These are phyloP conservation scores for Urechis unicinctus DNA, from an alignment of 2,888 invertebrate genomes.

Conservation along the genomic window DNA sequence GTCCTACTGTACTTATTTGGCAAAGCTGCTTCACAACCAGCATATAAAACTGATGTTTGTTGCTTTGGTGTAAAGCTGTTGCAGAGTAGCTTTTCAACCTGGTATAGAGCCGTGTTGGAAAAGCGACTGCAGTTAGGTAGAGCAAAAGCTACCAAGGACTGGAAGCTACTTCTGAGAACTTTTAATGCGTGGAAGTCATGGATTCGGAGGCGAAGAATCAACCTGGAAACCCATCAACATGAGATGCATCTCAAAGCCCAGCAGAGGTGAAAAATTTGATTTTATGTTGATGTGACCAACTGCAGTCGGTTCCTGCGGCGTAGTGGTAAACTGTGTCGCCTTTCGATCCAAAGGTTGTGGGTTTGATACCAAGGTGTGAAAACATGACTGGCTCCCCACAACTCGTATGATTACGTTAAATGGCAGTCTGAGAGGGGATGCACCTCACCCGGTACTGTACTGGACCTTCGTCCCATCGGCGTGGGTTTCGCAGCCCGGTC, in stretches of 20 bases:
- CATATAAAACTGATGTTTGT: no score
- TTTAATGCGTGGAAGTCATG: constrained; percentile 43
- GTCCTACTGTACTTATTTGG: background rate
- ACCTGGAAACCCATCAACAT: constrained; percentile 30
- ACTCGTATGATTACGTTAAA: no score
- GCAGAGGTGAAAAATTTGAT: constrained; percentile 34
- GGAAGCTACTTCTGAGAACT: constrained; percentile 37
- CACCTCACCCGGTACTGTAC: no score
- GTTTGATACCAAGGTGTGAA: no score
- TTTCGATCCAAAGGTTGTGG: no score
- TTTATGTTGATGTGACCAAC: no score
- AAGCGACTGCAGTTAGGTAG: constrained; percentile 40
- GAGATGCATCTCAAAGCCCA: constrained; percentile 28
- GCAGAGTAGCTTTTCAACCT: constrained; percentile 36
- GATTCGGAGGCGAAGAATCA: constrained; percentile 22
- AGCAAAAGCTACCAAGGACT: constrained; percentile 43
- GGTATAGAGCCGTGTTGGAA: constrained; percentile 36
- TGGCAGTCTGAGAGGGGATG: no score
- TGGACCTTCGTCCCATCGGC: no score
- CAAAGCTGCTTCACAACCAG: background rate
- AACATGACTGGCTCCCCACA: no score
- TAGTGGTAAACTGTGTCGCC: no score
- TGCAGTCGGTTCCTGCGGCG: no score
- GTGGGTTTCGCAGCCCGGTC: no score
- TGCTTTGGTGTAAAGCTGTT: constrained; percentile 31